A percentile compares a stretch with the other conserved stretches of the same genome.
phyloP scores from a whole-genome alignment of 2,113 vertebrate species.

The Eptesicus fuscus region DNA sequence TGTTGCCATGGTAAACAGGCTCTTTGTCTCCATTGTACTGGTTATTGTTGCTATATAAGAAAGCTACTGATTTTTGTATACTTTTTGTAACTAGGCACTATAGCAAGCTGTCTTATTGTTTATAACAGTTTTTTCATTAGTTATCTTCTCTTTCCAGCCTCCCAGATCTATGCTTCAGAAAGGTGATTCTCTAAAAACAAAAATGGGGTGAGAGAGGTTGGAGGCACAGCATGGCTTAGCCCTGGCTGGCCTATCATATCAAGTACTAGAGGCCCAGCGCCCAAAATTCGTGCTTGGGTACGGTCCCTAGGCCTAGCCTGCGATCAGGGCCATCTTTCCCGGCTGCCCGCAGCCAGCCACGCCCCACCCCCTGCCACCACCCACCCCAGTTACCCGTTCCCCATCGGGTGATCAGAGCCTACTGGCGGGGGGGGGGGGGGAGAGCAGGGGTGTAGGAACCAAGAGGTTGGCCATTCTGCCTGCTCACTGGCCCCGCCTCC shows the following conservation, averaged over 20 bases:
- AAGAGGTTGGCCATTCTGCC: too few species aligned
- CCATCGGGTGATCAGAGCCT: too few species aligned
- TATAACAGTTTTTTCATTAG: background rate
- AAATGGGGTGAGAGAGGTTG: background rate
- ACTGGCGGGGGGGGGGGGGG: too few species aligned
- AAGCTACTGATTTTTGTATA: background rate
- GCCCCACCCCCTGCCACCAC: too few species aligned
- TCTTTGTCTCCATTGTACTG: background rate
- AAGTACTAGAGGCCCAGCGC: too few species aligned
- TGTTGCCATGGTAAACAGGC: background rate
- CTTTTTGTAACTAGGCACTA: background rate
- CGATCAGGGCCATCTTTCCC: too few species aligned
- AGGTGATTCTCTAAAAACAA: background rate
- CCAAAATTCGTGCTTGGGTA: too few species aligned
- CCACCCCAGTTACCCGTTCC: too few species aligned
- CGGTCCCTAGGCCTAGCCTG: too few species aligned
- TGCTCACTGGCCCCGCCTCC: too few species aligned
- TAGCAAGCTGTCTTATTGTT: background rate
- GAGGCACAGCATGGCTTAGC: background rate
- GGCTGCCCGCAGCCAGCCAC: too few species aligned
- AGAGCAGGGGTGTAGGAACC: too few species aligned
- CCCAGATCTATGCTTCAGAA: background rate
- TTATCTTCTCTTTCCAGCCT: background rate
- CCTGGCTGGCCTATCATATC: rapidly evolving
- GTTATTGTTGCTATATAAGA: background rate